These are phyloP conservation scores for Eupithecia insigniata DNA, from an alignment of 2,888 invertebrate genomes.

Conservation along the genomic window DNA sequence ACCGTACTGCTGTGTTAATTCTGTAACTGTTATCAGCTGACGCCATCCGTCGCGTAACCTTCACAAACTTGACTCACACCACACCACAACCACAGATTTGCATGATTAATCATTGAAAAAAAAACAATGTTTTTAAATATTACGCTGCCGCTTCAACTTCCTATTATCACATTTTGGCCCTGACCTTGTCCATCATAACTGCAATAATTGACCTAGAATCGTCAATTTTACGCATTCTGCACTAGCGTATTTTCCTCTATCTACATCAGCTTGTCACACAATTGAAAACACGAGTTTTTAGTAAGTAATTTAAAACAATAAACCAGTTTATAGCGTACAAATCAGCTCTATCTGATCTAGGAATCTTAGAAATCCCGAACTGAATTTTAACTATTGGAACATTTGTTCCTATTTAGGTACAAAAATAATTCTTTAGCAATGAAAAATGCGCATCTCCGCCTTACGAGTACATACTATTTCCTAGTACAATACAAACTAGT, in stretches of 20 bases:
- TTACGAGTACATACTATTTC: no score
- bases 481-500: no score
- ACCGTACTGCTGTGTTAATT: conserved; percentile 37
- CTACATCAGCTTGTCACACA: not conserved
- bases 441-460: no score
- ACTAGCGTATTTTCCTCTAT: conserved; percentile 14
- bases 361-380: not conserved
- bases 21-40: conserved; percentile 62
- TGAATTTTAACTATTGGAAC: no score
- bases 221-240: conserved; percentile 25
- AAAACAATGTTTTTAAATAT: conserved; percentile 46
- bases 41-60: conserved; percentile 67
- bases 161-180: conserved; percentile 26
- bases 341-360: not conserved
- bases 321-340: not conserved
- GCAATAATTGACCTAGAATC: conserved; percentile 32
- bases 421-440: not conserved
- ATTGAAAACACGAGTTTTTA: not conserved
- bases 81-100: conserved; percentile 57
- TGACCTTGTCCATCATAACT: conserved; percentile 34
- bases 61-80: conserved; percentile 67
- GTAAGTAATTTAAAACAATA: not conserved
- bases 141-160: conserved; percentile 26
- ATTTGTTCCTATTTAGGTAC: not conserved
- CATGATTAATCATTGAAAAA: conserved; percentile 60